Evolutionary conservation across 2,113 vertebrate species (phyloP).

Genomic region (Malurus alboscapulatus): DNA sequence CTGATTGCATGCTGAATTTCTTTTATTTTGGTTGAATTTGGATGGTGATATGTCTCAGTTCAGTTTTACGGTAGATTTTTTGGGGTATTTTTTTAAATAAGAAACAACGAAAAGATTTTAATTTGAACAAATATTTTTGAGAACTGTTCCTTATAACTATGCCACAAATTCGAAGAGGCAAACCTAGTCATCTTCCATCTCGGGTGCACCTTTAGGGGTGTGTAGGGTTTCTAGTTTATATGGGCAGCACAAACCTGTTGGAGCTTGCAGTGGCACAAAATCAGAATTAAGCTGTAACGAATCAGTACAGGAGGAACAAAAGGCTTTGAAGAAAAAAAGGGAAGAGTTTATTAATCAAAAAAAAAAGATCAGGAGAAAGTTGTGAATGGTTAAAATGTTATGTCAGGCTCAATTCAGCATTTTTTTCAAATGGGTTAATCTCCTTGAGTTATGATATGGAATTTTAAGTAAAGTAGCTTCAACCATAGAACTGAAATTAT

Average conservation of each 20-base stretch:
- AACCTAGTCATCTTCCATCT: rapidly evolving
- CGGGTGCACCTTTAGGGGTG: not conserved
- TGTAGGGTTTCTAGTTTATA: not conserved
- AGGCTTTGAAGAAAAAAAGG: not conserved
- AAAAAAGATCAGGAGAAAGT: not conserved
- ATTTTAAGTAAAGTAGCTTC: not conserved
- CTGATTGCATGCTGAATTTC: not conserved
- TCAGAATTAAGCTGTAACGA: not conserved
- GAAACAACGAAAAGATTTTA: not conserved
- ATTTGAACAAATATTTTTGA: not conserved
- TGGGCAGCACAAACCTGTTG: not conserved
- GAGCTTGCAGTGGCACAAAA: not conserved
- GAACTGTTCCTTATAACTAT: not conserved
- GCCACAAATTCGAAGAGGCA: not conserved
- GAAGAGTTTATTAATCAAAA: not conserved
- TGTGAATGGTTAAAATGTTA: not conserved
- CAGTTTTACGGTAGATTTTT: not conserved
- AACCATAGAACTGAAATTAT: not conserved
- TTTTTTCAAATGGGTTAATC: not conserved
- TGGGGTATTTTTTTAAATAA: not conserved
- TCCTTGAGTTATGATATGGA: not conserved
- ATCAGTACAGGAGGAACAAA: not conserved
- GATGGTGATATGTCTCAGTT: not conserved
- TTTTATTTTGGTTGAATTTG: not conserved
- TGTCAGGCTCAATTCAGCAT: not conserved